phyloP scores from a whole-genome alignment of 2,113 vertebrate genomes.

The Cranoglanis bouderius region DNA sequence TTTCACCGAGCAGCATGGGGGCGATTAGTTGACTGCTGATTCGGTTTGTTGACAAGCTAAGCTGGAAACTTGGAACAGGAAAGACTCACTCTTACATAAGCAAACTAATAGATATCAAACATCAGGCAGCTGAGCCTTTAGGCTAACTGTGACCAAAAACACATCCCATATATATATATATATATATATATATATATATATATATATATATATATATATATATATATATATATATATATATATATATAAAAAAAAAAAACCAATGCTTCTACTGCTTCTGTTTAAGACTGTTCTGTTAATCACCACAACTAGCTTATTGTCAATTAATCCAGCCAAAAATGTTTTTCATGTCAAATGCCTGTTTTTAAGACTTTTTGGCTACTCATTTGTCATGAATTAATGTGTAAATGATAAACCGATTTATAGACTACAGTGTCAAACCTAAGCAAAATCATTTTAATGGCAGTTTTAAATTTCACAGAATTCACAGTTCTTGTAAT shows the following conservation, averaged over 20 bases:
- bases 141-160: background rate
- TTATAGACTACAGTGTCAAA: background rate
- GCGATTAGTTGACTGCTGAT: background rate
- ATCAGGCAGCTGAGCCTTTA: constrained; percentile 17
- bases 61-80: constrained; percentile 30
- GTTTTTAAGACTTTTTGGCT: background rate
- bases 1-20: background rate
- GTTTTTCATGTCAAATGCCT: background rate
- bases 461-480: background rate
- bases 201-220: too few relatives aligned
- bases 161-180: background rate
- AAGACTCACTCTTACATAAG: constrained; percentile 12
- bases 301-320: background rate
- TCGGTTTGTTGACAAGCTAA: constrained; percentile 43
- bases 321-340: background rate
- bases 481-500: background rate
- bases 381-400: too few relatives aligned
- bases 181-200: too few relatives aligned
- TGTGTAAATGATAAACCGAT: too few relatives aligned
- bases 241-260: too few relatives aligned
- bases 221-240: too few relatives aligned
- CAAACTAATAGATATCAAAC: constrained; percentile 30
- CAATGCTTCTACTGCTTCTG: background rate
- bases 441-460: background rate
- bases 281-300: background rate